phyloP scores from a whole-genome alignment of 1,140 invertebrate genomes.

The Copidosoma floridanum region DNA sequence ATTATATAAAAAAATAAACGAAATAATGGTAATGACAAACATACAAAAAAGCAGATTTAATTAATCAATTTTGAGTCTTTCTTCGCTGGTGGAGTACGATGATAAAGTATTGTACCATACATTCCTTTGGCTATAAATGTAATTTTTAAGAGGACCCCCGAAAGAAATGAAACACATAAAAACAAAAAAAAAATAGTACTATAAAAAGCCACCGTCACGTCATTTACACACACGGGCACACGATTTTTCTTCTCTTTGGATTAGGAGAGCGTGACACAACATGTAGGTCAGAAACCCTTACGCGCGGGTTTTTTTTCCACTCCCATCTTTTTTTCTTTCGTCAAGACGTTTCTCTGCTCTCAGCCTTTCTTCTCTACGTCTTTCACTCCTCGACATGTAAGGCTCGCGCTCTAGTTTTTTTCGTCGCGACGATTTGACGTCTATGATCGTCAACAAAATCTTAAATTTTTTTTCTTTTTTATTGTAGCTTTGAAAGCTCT shows the following conservation, averaged over 20 bases:
- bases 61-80: constrained; percentile 39
- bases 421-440: too few species aligned
- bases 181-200: constrained; percentile 20
- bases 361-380: too few species aligned
- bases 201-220: constrained; percentile 27
- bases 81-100: constrained; percentile 42
- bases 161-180: constrained; percentile 26
- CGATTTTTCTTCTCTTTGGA: not conserved
- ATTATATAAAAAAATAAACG: constrained; percentile 20
- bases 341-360: not conserved
- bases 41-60: constrained; percentile 33
- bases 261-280: too few species aligned
- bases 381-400: not conserved
- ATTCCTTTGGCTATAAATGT: constrained; percentile 59
- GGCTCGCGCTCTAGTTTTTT: too few species aligned
- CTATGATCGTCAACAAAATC: too few species aligned
- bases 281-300: too few species aligned
- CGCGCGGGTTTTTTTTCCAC: too few species aligned
- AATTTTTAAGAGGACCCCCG: too few species aligned
- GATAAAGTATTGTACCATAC: constrained; percentile 59
- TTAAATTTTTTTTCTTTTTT: not conserved
- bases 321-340: not conserved
- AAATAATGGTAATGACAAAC: too few species aligned
- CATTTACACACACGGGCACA: not conserved
- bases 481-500: not conserved